These are phyloP conservation scores for Coilia nasus DNA, from an alignment of 2,797 vertebrate genomes.

Conservation along the genomic window DNA sequence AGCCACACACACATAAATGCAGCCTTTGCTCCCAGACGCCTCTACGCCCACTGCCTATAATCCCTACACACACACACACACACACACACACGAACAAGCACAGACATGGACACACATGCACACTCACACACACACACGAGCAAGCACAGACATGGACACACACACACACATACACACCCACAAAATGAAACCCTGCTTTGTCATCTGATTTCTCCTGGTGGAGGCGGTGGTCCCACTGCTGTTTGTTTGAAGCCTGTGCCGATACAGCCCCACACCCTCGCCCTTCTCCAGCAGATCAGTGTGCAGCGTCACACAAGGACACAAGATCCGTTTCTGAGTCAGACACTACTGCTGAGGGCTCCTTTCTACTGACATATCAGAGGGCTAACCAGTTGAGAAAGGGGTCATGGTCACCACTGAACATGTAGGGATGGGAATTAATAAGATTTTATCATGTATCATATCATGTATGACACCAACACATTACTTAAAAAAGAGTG, in stretches of 20 bases:
- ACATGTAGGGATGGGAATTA: too few species aligned
- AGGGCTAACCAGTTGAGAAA: background rate
- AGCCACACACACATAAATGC: background rate
- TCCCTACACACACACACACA: background rate
- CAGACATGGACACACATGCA: background rate
- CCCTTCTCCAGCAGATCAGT: background rate
- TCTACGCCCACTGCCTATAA: background rate
- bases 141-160: background rate
- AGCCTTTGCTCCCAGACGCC: background rate
- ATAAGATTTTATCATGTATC: too few species aligned
- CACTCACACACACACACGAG: background rate
- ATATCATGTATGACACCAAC: too few species aligned
- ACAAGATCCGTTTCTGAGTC: background rate
- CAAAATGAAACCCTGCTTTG: background rate
- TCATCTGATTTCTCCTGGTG: background rate
- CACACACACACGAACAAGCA: background rate
- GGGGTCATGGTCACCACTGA: background rate
- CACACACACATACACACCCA: background rate
- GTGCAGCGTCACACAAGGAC: background rate
- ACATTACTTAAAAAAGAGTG: too few species aligned
- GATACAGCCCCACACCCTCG: background rate
- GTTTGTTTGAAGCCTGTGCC: background rate
- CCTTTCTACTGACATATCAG: background rate
- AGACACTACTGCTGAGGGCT: background rate
- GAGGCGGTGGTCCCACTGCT: background rate